Conservation (phyloP, 2,797 vertebrate species). For the Taenioides sp. region DNA sequence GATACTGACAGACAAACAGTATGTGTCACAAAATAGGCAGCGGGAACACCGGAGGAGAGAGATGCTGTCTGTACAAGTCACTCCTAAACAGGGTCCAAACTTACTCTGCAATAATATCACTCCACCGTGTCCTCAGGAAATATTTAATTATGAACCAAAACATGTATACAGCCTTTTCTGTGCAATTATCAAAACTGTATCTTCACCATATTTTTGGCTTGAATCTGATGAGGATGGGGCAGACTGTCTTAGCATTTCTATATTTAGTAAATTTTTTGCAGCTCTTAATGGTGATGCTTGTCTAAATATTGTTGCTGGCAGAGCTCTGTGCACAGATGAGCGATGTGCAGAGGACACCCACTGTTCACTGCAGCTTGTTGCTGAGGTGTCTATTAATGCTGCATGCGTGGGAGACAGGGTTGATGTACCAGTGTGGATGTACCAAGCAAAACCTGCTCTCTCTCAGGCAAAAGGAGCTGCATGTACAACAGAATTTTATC, state of each 20-base stretch:
- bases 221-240: conserved; percentile 30
- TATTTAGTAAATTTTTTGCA: conserved; percentile 20
- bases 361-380: conserved; percentile 68
- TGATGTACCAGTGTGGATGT: conserved; percentile 52
- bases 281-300: conserved; percentile 17
- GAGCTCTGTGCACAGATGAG: conserved; percentile 39
- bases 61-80: conserved; percentile 61
- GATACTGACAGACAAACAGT: conserved; percentile 38
- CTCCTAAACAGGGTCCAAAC: conserved; percentile 50
- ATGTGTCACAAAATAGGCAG: conserved; percentile 35
- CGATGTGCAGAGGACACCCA: conserved; percentile 65
- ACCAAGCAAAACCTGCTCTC: conserved; percentile 53
- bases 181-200: neutral
- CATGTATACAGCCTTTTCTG: conserved; percentile 30
- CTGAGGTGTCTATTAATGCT: conserved; percentile 71
- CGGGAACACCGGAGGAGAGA: conserved; percentile 28
- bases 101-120: conserved; percentile 28
- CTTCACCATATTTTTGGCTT: conserved; percentile 43
- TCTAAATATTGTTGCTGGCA: conserved; percentile 38
- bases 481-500: conserved; percentile 18
- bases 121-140: conserved; percentile 41
- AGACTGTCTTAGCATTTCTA: conserved; percentile 2
- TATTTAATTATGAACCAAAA: conserved; percentile 41
- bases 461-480: conserved; percentile 36
- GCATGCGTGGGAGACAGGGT: conserved; percentile 73